phyloP scores from a whole-genome alignment of 2,888 invertebrate genomes.

The Cheilosia grossa region DNA sequence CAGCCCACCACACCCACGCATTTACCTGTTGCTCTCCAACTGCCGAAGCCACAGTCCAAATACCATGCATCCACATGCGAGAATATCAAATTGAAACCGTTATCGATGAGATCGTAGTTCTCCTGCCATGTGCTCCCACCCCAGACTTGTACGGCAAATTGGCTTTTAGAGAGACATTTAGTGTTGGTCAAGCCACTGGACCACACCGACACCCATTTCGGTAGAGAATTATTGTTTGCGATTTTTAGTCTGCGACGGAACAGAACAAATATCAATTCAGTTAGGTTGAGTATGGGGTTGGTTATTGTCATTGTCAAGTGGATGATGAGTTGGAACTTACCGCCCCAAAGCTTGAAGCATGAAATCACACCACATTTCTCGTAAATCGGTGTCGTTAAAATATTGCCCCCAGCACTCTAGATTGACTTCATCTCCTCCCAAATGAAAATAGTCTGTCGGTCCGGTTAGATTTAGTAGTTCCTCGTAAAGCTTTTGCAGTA shows the following conservation, averaged over 20 bases:
- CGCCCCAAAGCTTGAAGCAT: conserved; percentile 87
- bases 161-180: conserved; percentile 87
- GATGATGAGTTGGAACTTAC: conserved; percentile 68
- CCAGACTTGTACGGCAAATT: conserved; percentile 90
- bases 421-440: conserved; percentile 89
- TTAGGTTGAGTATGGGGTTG: not conserved
- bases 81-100: conserved; percentile 90
- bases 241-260: conserved; percentile 79
- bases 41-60: conserved; percentile 93
- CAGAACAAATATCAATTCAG: conserved; percentile 32
- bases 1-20: not conserved
- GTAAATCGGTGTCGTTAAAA: conserved; percentile 90
- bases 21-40: conserved; percentile 89
- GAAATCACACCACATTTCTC: conserved; percentile 91
- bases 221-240: conserved; percentile 81
- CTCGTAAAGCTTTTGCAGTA: conserved; percentile 89
- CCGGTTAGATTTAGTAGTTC: conserved; percentile 90
- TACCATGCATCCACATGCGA: conserved; percentile 96
- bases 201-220: conserved; percentile 87
- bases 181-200: conserved; percentile 90
- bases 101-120: conserved; percentile 89
- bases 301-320: conserved; percentile 10
- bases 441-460: conserved; percentile 91
- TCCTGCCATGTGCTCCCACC: conserved; percentile 92
- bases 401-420: conserved; percentile 91